A percentile compares a stretch with the other conserved stretches of the same genome.
phyloP scores from a whole-genome alignment of 2,888 invertebrate genomes.

The Drosophila parthenogenetica region DNA sequence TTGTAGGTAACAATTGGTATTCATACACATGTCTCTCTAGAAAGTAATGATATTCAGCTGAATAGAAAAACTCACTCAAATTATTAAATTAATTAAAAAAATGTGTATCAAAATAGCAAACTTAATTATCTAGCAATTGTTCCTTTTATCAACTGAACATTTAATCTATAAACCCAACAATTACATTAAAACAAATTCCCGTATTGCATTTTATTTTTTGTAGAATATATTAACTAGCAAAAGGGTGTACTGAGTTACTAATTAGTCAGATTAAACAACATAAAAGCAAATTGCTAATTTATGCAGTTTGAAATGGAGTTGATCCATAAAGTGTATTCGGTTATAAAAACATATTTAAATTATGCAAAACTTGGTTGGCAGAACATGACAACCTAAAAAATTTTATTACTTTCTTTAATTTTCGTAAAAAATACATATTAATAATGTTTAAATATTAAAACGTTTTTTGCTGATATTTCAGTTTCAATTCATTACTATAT shows the following conservation, averaged over 20 bases:
- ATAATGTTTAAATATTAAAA: neutral
- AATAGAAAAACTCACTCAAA: neutral
- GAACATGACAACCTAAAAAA: neutral
- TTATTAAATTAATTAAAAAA: conserved; percentile 13
- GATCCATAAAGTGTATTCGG: conserved; percentile 4
- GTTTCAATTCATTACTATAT: neutral
- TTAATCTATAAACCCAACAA: neutral
- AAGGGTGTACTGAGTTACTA: conserved; percentile 6
- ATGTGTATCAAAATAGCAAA: neutral
- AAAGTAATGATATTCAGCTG: conserved; percentile 1
- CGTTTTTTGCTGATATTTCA: neutral
- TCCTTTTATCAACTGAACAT: neutral
- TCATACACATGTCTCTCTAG: neutral
- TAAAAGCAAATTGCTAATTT: conserved; percentile 5
- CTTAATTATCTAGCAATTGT: neutral
- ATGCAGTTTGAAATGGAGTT: conserved; percentile 2
- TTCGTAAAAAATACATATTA: conserved; percentile 12
- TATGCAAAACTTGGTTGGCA: neutral
- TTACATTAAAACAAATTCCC: neutral
- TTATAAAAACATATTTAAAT: conserved; percentile 7
- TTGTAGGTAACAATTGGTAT: conserved; percentile 24
- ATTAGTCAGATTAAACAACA: neutral
- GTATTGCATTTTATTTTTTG: neutral
- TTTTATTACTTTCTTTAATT: neutral
- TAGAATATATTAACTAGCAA: neutral